Base-by-base conservation (phyloP, 2,797 vertebrate genomes). In the Peromyscus nudipes region DNA sequence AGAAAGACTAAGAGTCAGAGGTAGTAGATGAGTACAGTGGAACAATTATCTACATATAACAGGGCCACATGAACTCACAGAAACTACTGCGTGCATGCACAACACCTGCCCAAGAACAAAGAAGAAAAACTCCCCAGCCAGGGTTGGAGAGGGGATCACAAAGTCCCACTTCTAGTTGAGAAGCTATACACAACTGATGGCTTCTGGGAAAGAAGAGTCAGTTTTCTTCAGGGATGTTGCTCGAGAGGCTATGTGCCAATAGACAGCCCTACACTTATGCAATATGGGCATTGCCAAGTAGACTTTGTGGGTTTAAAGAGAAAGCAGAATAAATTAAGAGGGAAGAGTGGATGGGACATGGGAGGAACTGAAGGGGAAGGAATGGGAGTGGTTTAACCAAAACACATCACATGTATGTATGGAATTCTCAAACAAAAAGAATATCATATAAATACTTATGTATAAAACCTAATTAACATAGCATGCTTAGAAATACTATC, bases 381-480 rank as follows among this genome's bases (percentile, higher is more conserved):
- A 13, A 60, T 82, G 80, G 57, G 13, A 82, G n/a, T 62, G 23
- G 37, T 40, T 62, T 82, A 40, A 82, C 40, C 6, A 1, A 37
- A 40, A 62, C 8, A 62, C 14, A 83, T 62, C 57, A 83, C 40
- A 62, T 31, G 14, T 83, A 43, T 43, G 40, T 10, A 31, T 64
- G 37, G 37, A 64, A 43, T 83, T 83, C 37, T 65, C 64, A 65
- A 31, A 31, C 12, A 65, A 65, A 65, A 65, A 65, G 64, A 31
- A 65, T 13, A 65, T 31, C 64, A 31, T 65, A 12, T 5, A 64
- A 95, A 93, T 80, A 73, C 17, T 49, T 6, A 73, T 34, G 34
- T 91, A 8, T 25, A 91, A 37, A 88, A 77, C 64, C 29, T 55
- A 95, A 75, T 62, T 90, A 87, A 57, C 65, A 75, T 16, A 69